Percentiles rank a stretch among this genome's conserved stretches.
Conservation (phyloP, 2,888 invertebrate species). For the Apamea sordens region DNA sequence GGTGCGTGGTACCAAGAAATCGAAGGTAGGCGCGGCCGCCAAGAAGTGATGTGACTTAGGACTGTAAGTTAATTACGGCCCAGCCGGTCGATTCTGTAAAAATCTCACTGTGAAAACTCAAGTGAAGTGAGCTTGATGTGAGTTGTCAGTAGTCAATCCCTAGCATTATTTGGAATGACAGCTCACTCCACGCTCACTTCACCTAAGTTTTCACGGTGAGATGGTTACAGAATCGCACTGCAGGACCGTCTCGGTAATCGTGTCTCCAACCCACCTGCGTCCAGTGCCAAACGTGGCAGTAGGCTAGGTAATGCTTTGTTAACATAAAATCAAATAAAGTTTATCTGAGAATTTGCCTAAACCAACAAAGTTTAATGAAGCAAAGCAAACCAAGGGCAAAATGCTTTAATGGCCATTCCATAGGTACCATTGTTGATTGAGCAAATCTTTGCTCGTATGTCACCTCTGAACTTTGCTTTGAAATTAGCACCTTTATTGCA, state of each 20-base stretch:
- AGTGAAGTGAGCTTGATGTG: too few species aligned
- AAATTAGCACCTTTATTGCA: neutral
- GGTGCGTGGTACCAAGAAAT: conserved; percentile 99
- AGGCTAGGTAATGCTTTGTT: neutral
- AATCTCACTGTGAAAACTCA: too few species aligned
- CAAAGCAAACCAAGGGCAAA: neutral
- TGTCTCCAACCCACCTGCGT: neutral
- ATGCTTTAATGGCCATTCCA: neutral
- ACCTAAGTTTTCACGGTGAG: too few species aligned
- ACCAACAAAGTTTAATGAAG: neutral
- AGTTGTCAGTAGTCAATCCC: too few species aligned
- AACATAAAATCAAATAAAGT: neutral
- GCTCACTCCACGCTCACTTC: too few species aligned
- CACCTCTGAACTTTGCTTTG: conserved; percentile 11
- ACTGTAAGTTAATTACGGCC: conserved; percentile 90
- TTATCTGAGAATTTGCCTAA: neutral
- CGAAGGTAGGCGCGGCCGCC: conserved; percentile 98
- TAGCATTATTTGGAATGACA: too few species aligned
- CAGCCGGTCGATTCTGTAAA: too few species aligned
- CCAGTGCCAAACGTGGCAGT: neutral
- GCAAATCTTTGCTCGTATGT: neutral
- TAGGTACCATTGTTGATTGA: neutral
- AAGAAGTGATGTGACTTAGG: conserved; percentile 94
- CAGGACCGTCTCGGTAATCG: neutral
- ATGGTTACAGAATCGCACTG: too few species aligned